Conservation (phyloP, 2,113 vertebrate species). For the Chelonoidis abingdonii region DNA sequence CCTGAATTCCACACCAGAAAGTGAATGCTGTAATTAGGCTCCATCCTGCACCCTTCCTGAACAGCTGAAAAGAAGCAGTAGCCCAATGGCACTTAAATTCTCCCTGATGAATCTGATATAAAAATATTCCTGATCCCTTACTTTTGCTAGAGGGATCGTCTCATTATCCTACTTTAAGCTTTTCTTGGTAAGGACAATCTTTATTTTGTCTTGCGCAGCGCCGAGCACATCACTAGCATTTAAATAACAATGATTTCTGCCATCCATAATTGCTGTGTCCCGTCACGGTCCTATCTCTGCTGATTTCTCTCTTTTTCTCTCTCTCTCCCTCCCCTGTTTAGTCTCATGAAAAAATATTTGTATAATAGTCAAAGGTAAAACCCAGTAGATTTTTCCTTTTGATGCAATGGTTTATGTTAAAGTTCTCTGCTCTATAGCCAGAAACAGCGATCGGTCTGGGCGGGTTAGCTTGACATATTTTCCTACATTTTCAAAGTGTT, state of each 20-base stretch:
- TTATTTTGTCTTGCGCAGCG: background rate
- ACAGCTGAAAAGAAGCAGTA: background rate
- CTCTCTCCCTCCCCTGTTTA: background rate
- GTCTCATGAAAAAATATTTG: background rate
- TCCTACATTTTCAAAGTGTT: background rate
- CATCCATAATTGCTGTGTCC: rapidly evolving
- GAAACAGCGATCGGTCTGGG: background rate
- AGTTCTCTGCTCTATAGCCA: background rate
- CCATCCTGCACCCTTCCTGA: background rate
- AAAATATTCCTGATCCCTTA: background rate
- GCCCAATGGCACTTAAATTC: background rate
- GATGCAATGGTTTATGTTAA: background rate
- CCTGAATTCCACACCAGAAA: background rate
- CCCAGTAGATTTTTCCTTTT: background rate
- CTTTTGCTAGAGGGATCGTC: background rate
- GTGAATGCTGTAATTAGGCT: background rate
- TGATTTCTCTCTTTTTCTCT: background rate
- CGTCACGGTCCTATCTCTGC: background rate
- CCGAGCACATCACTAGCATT: background rate
- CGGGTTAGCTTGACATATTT: background rate
- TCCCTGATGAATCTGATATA: background rate
- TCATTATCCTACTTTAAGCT: background rate
- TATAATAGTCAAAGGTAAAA: background rate
- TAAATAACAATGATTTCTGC: background rate
- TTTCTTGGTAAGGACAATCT: background rate